Evolutionary conservation across 2,797 vertebrate species (phyloP).

Genomic region (Hapalemur alaotrensis): DNA sequence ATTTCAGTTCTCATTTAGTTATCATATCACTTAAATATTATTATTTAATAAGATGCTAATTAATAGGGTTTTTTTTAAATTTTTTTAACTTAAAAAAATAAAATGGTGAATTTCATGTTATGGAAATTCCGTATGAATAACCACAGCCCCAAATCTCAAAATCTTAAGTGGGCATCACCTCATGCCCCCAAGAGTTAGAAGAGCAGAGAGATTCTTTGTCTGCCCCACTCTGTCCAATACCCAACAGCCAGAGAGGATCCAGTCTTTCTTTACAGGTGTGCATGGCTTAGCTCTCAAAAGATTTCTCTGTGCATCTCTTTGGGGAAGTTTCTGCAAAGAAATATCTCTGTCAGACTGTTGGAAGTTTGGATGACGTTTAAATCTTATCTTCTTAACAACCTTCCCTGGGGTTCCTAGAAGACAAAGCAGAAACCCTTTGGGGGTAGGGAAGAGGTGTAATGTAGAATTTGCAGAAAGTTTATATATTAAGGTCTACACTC

Average conservation of each 20-base stretch:
- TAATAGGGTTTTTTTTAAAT: too few relatives aligned
- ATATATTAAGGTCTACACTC: not conserved
- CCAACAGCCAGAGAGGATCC: too few relatives aligned
- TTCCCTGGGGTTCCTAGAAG: not conserved
- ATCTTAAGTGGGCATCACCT: not conserved
- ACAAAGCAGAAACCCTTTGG: fast-evolving
- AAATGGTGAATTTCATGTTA: not conserved
- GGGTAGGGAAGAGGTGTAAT: too few relatives aligned
- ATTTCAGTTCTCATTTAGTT: too few relatives aligned
- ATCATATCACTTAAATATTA: too few relatives aligned
- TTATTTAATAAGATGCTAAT: too few relatives aligned
- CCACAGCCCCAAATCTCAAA: not conserved
- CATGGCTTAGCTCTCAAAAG: not conserved
- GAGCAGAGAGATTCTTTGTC: not conserved
- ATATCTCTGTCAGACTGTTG: too few relatives aligned
- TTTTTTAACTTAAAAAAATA: not conserved
- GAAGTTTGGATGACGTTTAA: too few relatives aligned
- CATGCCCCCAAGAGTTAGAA: not conserved
- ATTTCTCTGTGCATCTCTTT: not conserved
- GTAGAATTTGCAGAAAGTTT: not conserved
- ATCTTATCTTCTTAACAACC: too few relatives aligned
- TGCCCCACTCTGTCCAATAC: not conserved
- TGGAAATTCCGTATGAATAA: not conserved
- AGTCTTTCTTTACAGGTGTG: fast-evolving
- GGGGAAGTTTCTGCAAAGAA: not conserved